These are phyloP conservation scores for Rhodeus uyekii DNA, from an alignment of 2,797 vertebrate species.

Conservation along the genomic window DNA sequence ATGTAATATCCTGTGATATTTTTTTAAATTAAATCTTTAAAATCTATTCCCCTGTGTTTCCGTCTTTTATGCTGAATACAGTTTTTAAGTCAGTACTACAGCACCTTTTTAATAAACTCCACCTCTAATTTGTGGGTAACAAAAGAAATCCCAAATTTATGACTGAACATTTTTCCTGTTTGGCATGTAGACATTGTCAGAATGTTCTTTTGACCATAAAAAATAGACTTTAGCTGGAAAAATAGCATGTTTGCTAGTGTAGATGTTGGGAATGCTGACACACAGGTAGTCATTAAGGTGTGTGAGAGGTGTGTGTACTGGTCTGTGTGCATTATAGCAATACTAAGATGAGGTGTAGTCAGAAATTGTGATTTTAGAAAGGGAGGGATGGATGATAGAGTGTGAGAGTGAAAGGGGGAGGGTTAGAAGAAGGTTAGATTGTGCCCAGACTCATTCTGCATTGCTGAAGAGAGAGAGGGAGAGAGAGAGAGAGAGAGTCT, in stretches of 20 bases:
- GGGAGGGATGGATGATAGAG: slow-evolving; percentile 38
- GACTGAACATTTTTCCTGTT: not conserved
- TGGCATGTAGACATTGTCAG: not conserved
- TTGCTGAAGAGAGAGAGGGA: slow-evolving; percentile 46
- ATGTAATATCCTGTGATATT: not conserved
- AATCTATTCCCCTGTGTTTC: not conserved
- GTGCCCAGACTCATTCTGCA: slow-evolving; percentile 45
- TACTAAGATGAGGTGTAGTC: slow-evolving; percentile 67
- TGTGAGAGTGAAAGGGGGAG: slow-evolving; percentile 34
- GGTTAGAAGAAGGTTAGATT: slow-evolving; percentile 26
- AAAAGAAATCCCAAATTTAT: not conserved
- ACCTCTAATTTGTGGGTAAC: not conserved
- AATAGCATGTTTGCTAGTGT: slow-evolving; percentile 1
- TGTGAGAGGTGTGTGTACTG: slow-evolving; percentile 64
- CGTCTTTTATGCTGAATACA: not conserved
- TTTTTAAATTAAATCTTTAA: not conserved
- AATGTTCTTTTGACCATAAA: not conserved
- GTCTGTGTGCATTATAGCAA: slow-evolving; percentile 62
- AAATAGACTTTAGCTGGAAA: not conserved
- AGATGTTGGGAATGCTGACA: slow-evolving; percentile 71
- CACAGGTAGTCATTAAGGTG: slow-evolving; percentile 67
- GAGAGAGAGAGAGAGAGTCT: slow-evolving; percentile 44
- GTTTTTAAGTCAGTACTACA: not conserved
- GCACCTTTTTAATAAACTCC: not conserved
- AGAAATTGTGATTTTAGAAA: slow-evolving; percentile 51